Percentiles rank a stretch among this genome's conserved stretches.
Conservation (phyloP, 2,888 invertebrate genomes). For the Onthophagus sagittarius region DNA sequence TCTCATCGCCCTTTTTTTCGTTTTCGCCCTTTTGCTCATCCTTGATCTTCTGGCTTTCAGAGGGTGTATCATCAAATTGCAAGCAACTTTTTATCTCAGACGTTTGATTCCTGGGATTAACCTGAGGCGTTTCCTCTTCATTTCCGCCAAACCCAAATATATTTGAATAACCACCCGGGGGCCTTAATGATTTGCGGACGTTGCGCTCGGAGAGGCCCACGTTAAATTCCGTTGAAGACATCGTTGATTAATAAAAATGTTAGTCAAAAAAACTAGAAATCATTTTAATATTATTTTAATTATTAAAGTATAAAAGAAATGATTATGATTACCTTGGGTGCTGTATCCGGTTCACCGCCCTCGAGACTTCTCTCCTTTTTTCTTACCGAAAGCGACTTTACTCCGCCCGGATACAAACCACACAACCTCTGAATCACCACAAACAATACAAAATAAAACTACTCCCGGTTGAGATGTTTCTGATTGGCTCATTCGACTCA, state of each 20-base stretch:
- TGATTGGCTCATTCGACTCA: background rate
- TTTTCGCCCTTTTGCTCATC: conserved; percentile 8
- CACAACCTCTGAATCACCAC: background rate
- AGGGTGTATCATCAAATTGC: conserved; percentile 1
- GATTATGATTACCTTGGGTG: background rate
- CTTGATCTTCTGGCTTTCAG: conserved; percentile 12
- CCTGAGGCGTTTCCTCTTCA: conserved; percentile 15
- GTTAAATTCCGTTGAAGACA: conserved; percentile 37
- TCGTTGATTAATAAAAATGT: conserved; percentile 15
- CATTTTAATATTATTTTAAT: too few relatives aligned
- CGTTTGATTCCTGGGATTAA: background rate
- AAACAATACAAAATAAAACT: background rate
- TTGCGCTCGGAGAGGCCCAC: conserved; percentile 32
- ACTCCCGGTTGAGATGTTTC: background rate
- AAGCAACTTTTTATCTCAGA: conserved; percentile 20
- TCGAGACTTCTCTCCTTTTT: background rate
- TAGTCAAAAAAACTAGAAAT: too few relatives aligned
- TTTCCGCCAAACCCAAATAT: conserved; percentile 44
- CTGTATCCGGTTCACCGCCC: background rate
- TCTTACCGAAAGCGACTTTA: background rate
- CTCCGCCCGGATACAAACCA: background rate
- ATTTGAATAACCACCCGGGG: conserved; percentile 50
- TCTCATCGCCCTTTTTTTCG: conserved; percentile 18
- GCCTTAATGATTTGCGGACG: conserved; percentile 44
- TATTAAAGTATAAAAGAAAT: background rate